phyloP scores from a whole-genome alignment of 2,797 vertebrate species.

The Salarias fasciatus region DNA sequence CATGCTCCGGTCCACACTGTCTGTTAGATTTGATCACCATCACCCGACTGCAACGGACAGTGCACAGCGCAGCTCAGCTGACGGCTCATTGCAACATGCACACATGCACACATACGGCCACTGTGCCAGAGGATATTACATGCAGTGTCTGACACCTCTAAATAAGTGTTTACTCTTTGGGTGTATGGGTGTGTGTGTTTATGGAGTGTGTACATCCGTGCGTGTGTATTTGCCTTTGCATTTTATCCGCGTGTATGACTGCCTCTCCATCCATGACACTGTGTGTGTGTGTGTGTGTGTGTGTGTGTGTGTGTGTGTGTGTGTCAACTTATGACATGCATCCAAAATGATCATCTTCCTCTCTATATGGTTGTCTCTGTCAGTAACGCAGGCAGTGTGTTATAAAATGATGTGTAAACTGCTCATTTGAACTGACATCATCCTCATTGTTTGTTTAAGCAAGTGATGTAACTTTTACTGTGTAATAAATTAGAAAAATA shows the following conservation, averaged over 20 bases:
- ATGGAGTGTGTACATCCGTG: conserved; percentile 20
- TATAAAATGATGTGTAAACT: conserved; percentile 47
- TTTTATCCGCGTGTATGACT: conserved; percentile 4
- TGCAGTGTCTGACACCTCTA: conserved; percentile 78
- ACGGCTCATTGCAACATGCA: conserved; percentile 61
- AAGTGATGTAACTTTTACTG: conserved; percentile 36
- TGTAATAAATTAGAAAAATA: conserved; percentile 58
- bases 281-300: conserved; percentile 27
- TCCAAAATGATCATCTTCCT: conserved; percentile 57
- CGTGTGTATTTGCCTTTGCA: conserved; percentile 4
- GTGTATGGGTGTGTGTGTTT: conserved; percentile 38
- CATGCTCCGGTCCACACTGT: conserved; percentile 71
- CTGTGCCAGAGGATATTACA: conserved; percentile 78
- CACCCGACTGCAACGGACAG: conserved; percentile 76
- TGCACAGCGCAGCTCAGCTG: conserved; percentile 67
- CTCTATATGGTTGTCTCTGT: conserved; percentile 46
- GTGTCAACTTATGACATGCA: conserved; percentile 56
- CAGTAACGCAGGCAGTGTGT: conserved; percentile 49
- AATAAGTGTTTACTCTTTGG: conserved; percentile 77
- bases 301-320: conserved; percentile 23
- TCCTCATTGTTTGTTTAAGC: conserved; percentile 35
- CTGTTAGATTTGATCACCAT: conserved; percentile 82
- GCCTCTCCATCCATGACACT: conserved; percentile 23
- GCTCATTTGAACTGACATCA: conserved; percentile 57
- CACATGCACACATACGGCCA: conserved; percentile 48